Base-by-base conservation (phyloP, 1,140 invertebrate genomes). In the Amyelois transitella region DNA sequence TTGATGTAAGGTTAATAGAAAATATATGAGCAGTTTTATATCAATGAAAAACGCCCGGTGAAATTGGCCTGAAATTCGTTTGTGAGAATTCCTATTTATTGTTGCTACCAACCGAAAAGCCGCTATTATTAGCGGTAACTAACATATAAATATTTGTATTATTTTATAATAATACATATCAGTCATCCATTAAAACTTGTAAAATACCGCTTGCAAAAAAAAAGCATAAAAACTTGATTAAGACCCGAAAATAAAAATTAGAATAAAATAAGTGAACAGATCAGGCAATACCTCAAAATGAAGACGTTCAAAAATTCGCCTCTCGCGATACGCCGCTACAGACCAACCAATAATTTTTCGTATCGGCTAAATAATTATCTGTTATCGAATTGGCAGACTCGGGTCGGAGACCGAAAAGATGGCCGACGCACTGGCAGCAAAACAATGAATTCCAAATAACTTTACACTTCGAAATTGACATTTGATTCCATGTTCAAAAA, bases 321-420 rank as follows among this genome's bases (percentile, higher is more conserved):
- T 50, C 45, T 66, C 62, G 53, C 66, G 73, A 75, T 72, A 69
- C 68, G 53, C 63, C 45, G 53, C 60, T 60, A 67, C 62, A 56
- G 53, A 50, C 60, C 66, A 62, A 70, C 77, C 72, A 78, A 81
- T 79, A 82, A 75, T 81, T 79, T 82, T 81, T 81, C 69, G 74
- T 77, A 81, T 74, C 71, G 65, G 58, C 66, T 61, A 72, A 83
- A 79, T 86, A 83, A 86, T 81, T 84, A 84, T 75, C 75, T 77
- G 74, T 69, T 86, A 81, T 87, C 78, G 73, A 76, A 81, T 77
- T 80, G 76, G 80, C 77, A 64, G 69, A 38, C 55, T 59, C 69
- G 58, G 70, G 66, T 69, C 61, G 71, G 57, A 57, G 66, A 79
- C 62, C 71, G 56, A 64, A 77, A 85, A 83, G 49, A 79, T 82